Base-by-base conservation (phyloP, 2,888 invertebrate species). In the Allygus modestus region DNA sequence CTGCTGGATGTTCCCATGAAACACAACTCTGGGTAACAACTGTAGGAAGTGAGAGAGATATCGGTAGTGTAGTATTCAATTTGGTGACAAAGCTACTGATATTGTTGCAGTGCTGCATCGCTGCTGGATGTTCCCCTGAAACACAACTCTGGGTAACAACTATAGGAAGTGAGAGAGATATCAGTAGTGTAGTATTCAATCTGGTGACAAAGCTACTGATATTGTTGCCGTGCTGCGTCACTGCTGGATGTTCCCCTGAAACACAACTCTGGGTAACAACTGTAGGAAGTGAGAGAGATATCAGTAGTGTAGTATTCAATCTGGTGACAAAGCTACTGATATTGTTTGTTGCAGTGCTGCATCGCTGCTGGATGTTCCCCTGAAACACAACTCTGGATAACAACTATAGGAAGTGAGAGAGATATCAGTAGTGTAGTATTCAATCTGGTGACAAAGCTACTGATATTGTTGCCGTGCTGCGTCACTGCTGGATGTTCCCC, bases 291-390 rank as follows among this genome's bases (percentile, higher is more conserved):
- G 37, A 7, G n/a, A n/a, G n/a, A n/a, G n/a, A n/a, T n/a, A n/a
- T n/a, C n/a, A n/a, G n/a, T n/a, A n/a, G n/a, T n/a, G n/a, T n/a
- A n/a, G 11, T 7, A 7, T 7, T 11, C 11, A 7, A 37, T 4
- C 11, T 5, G 9, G 58, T 20, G n/a, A 58, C 58, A 58, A 15
- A 4, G 15, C 5, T 20, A 17, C 90, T 90, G 88, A 91, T 90
- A 85, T 90, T 87, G 90, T 94, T 94, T 87, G n/a, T n/a, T n/a
- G n/a, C 94, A 94, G 90, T 94, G 93, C 90, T 94, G 94, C 92
- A 94, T 94, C 81, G 94, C 94, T 33, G 95, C 95, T 82, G 95
- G 91, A 17, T 84, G 84, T 79, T 84, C 84, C 43, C 84, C 84
- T 84, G 84, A 11, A 77, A 77, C 77, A 77, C n/a, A 77, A 37